phyloP scores from a whole-genome alignment of 2,888 invertebrate genomes.

The Rotaria magnacalcarata region DNA sequence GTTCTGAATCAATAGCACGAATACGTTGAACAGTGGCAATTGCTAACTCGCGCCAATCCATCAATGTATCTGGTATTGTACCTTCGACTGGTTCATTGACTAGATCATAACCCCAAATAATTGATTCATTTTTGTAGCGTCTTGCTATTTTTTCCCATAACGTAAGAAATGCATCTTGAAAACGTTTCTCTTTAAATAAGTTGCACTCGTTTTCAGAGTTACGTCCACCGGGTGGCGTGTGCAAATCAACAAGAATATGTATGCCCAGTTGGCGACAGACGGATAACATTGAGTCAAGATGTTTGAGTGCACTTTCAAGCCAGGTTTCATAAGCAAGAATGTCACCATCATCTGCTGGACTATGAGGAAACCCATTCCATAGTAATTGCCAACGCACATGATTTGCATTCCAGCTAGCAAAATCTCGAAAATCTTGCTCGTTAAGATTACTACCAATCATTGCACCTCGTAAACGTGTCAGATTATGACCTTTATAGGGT shows the following conservation, averaged over 20 bases:
- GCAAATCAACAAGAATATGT: slow-evolving; percentile 6
- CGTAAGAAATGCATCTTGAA: slow-evolving; percentile 6
- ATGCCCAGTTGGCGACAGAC: slow-evolving; percentile 11
- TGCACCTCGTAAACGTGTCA: slow-evolving; percentile 5
- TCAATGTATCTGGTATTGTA: not conserved
- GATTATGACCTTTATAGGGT: slow-evolving; percentile 3
- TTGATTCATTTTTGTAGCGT: slow-evolving; percentile 20
- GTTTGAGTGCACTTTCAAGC: slow-evolving; percentile 4
- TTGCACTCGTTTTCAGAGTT: not conserved
- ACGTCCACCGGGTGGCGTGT: slow-evolving; percentile 26
- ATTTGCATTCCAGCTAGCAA: slow-evolving; percentile 16
- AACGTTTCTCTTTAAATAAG: slow-evolving; percentile 30
- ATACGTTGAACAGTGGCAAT: not conserved
- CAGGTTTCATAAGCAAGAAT: not conserved
- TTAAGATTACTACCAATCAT: slow-evolving; percentile 23
- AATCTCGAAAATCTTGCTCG: slow-evolving; percentile 24
- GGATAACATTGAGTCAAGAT: slow-evolving; percentile 25
- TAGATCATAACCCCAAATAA: slow-evolving; percentile 29
- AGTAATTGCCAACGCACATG: slow-evolving; percentile 27
- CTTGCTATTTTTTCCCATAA: slow-evolving; percentile 7
- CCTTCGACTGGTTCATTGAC: slow-evolving; percentile 34
- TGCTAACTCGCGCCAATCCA: slow-evolving; percentile 32
- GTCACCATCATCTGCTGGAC: slow-evolving; percentile 31
- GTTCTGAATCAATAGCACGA: slow-evolving; percentile 7
- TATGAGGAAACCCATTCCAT: slow-evolving; percentile 23